Percentiles rank a stretch among this genome's conserved stretches.
These are phyloP conservation scores for Drosophila simulans DNA, from an alignment of 1,140 invertebrate species.

Conservation along the genomic window DNA sequence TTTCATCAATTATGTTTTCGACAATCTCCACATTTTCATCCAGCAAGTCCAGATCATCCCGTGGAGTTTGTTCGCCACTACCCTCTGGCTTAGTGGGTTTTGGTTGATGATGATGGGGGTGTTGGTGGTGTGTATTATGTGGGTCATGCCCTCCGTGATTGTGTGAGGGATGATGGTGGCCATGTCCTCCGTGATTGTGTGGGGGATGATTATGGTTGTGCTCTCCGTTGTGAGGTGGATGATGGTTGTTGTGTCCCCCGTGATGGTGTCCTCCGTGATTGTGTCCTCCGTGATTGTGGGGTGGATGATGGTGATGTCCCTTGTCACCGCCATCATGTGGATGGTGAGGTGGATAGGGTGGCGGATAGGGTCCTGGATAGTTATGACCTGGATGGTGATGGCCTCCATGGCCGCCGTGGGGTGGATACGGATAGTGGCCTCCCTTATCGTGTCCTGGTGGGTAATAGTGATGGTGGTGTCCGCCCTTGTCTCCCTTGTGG, in stretches of 20 bases:
- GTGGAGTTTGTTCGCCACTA: slow-evolving; percentile 3
- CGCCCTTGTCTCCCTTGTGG: slow-evolving; percentile 39
- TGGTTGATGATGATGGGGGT: background rate
- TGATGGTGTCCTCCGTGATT: background rate
- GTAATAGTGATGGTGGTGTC: slow-evolving; percentile 35
- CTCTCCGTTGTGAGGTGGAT: background rate
- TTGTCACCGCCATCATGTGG: slow-evolving; percentile 6
- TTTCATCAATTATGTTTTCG: slow-evolving; percentile 27
- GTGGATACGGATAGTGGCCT: slow-evolving; percentile 12
- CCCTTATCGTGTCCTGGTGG: slow-evolving; percentile 25
- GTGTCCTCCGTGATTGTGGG: slow-evolving; percentile 6
- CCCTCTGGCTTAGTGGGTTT: background rate
- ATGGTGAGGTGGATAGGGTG: slow-evolving; percentile 5
- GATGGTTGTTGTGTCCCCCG: background rate
- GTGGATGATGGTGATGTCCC: slow-evolving; percentile 8
- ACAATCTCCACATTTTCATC: slow-evolving; percentile 25
- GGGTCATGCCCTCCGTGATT: background rate
- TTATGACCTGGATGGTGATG: background rate
- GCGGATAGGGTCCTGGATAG: background rate
- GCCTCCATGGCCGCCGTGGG: slow-evolving; percentile 4
- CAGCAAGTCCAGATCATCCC: slow-evolving; percentile 15
- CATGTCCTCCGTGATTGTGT: slow-evolving; percentile 4
- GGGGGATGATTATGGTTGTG: slow-evolving; percentile 9
- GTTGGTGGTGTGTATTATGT: background rate
- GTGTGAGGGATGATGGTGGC: slow-evolving; percentile 6